Percentiles rank a stretch among this genome's conserved stretches.
Conservation (phyloP, 2,888 invertebrate genomes). For the Drosophila gaucha region DNA sequence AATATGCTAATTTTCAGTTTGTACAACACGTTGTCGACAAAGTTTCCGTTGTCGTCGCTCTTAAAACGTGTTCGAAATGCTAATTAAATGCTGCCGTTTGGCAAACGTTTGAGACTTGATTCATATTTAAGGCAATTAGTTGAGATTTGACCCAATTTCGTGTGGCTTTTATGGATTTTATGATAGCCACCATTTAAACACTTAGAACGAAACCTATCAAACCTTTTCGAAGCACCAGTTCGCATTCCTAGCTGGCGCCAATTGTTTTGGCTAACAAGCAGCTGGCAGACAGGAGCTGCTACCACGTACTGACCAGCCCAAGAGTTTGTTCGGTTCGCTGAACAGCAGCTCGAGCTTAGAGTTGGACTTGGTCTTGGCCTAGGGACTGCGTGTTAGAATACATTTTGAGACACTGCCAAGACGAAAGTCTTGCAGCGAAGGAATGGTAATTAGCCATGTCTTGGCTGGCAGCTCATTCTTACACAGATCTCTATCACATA, state of each 20-base stretch:
- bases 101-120: slow-evolving; percentile 53
- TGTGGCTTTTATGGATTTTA: slow-evolving; percentile 17
- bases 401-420: slow-evolving; percentile 78
- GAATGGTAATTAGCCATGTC: slow-evolving; percentile 74
- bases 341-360: slow-evolving; percentile 11
- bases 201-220: slow-evolving; percentile 12
- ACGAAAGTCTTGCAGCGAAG: slow-evolving; percentile 50
- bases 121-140: slow-evolving; percentile 73
- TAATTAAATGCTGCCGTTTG: slow-evolving; percentile 57
- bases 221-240: slow-evolving; percentile 16
- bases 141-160: slow-evolving; percentile 68
- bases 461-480: slow-evolving; percentile 37
- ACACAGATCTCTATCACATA: slow-evolving; percentile 58
- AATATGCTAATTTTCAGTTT: slow-evolving; percentile 68
- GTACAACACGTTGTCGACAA: slow-evolving; percentile 41
- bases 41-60: slow-evolving; percentile 24
- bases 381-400: slow-evolving; percentile 67
- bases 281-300: slow-evolving; percentile 10
- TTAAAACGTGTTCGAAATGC: slow-evolving; percentile 75
- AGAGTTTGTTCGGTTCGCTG: slow-evolving; percentile 54
- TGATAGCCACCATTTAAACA: slow-evolving; percentile 21
- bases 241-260: slow-evolving; percentile 32
- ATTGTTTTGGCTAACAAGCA: slow-evolving; percentile 11
- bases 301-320: slow-evolving; percentile 20
- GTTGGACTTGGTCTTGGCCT: slow-evolving; percentile 6